Evolutionary conservation across 1,140 invertebrate species (phyloP), one percentile per base, ranked within the genome.

Genomic region (Drosophila biarmipes): DNA sequence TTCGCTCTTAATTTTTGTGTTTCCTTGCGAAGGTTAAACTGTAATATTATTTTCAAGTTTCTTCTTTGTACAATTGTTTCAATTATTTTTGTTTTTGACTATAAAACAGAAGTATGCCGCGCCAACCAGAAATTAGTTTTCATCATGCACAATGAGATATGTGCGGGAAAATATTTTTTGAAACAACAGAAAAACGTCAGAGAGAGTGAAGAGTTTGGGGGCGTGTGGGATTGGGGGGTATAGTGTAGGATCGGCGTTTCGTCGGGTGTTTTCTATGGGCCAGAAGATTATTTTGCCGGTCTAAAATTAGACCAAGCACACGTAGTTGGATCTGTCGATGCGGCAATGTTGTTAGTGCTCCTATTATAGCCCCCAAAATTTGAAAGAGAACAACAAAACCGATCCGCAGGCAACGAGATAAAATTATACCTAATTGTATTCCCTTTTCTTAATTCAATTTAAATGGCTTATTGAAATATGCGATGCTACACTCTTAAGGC

Each of bases 221-320:
- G n/a, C 2, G n/a, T 31, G 46, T 11, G 46, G 34, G 58, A 10
- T 31, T 8, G 29, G 29, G 29, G 29, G 2, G 10, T 24, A 43
- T 29, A 45, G 73, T 71, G 64, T 69, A 43, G 38, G 46, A 61
- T 61, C 45, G 55, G 29, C 45, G 56, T 66, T 73, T 75, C 63
- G 63, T 71, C 62, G 77, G 59, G 80, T 63, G 74, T 56, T 81
- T 71, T 75, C 72, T 59, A 71, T 86, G 82, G 82, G 71, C 76
- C 67, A 87, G 78, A 73, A 77, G 77, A 69, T 71, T 54, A 49
- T 73, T 62, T 80, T 54, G 82, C 63, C 73, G 46, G 53, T 68
- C 84, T 87, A 87, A 82, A 73, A 69, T 61, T 87, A 89, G 82
- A 68, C 38, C 66, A 82, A 87, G 82, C 82, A 87, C 85, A 87